Evolutionary conservation across 2,113 vertebrate species (phyloP), one percentile per base, ranked within the genome.

Genomic region (Climacteris rufus): DNA sequence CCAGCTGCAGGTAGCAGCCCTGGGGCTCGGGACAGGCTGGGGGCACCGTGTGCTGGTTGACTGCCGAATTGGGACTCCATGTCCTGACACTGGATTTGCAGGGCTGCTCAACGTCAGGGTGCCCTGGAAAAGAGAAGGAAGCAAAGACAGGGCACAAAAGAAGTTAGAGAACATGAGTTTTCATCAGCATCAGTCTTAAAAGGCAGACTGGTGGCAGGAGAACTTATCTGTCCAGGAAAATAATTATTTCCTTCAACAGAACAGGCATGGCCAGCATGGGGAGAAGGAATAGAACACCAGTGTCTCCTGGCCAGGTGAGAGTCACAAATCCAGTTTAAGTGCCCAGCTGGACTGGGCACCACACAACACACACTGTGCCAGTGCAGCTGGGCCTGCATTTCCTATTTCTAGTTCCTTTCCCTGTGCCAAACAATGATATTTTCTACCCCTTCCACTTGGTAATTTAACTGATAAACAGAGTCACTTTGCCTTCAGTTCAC

Each of bases 71-170:
- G 57, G 99, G 99, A 65, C 99, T 99, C 99, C 99, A 99, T 0
- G 99, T 99, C 54, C 98, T 98, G 56, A 99, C 99, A 9, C 99
- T 99, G 94, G 99, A 98, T 94, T 99, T 99, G 83, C 99, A 99
- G 18, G 98, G 98, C 94, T 99, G 99, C 94, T 99, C 99, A 64
- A 99, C 99, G 10, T 99, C 99, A 84, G 99, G 99, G 77, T 99
- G 99, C n/a, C 99, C 99, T 99, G 90, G 52, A 75, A 78, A 74
- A 91, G 83, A n/a, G 45, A 30, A 80, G 39, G 35, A 81, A 89
- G 42, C 4, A 85, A 71, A 81, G 28, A 61, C 28, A 83, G 10
- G 30, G n/a, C 35, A 72, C 13, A 86, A 59, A n/a, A 50, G 39
- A 60, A 70, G 24, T 95, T 53, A 91, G 53, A 60, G 49, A 68